Conservation (phyloP, 2,797 vertebrate genomes). For the Tapirus indicus region DNA sequence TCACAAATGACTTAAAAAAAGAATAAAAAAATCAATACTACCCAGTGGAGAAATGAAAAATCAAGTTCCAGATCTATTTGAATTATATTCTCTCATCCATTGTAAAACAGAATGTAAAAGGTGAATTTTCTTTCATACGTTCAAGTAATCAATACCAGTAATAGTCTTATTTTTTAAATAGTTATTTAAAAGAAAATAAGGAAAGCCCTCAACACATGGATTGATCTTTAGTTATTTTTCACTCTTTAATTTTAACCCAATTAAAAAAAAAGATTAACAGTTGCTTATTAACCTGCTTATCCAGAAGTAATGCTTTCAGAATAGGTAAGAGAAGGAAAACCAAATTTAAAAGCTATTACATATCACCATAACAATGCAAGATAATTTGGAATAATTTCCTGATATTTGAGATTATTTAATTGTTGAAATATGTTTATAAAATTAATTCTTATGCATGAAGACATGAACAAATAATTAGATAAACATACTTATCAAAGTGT, state of each 20-base stretch:
- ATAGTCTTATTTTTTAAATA: constrained; percentile 33
- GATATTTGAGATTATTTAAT: background rate
- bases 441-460: constrained; percentile 11
- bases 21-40: constrained; percentile 60
- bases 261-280: background rate
- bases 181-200: constrained; percentile 58
- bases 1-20: constrained; percentile 28
- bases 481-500: background rate
- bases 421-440: constrained; percentile 41
- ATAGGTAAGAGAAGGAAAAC: background rate
- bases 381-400: background rate
- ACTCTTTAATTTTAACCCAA: background rate
- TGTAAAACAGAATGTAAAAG: constrained; percentile 34
- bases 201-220: background rate
- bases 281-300: background rate
- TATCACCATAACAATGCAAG: background rate
- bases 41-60: constrained; percentile 62
- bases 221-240: background rate
- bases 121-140: constrained; percentile 13
- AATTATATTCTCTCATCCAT: background rate
- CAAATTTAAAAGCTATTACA: background rate
- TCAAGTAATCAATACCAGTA: constrained; percentile 38
- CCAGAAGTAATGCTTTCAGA: constrained; percentile 35
- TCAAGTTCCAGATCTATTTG: constrained; percentile 25
- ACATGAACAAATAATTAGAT: background rate